Base-by-base conservation (phyloP, 1,140 invertebrate genomes). In the Drosophila ercepeae region DNA sequence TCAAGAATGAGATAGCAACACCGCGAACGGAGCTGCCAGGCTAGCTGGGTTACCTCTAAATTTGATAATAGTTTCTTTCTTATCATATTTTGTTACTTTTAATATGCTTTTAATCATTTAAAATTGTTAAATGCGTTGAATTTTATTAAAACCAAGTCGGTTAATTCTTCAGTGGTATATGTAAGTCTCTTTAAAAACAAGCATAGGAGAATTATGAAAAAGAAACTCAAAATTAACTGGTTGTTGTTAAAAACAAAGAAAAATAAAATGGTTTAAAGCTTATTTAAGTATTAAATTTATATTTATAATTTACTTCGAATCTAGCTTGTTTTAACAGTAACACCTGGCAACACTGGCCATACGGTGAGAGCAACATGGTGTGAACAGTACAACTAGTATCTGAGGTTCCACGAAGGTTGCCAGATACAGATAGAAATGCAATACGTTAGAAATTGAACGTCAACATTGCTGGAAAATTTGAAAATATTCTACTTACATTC, bases 321-420 rank as follows among this genome's bases (percentile, higher is more conserved):
- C 3, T 32, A 32, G 36, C 36, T 16, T 1, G 5, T 39, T 16
- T 39, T 39, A 16, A 1, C 7, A 36, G 3, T 0, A n/a, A 36
- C n/a, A n/a, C n/a, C 4, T 41, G 39, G 2, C 39, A 42, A 42
- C 39, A 18, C 39, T 18, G 16, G 11, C 11, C 2, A 11, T 4
- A 69, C 55, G 23, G 59, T 54, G 60, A 55, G 73, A 65, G 79
- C 79, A 83, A 82, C 75, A 78, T 70, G 69, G 79, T 83, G 79
- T 78, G 75, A 84, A 6, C 48, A 18, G 79, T 39, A 41, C 79
- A 60, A 29, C 79, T 78, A 78, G 42, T 27, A 44, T 46, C 14
- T 14, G 4, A 4, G 2, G 4, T 21, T 6, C 18, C 7, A 1
- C 5, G 5, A 1, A 19, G 74, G 79, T 84, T 84, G 75, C 81